Evolutionary conservation across 53 echinoderm and acorn worm genomes (phyloP).

Genomic region (Temnopleurus reevesii): DNA sequence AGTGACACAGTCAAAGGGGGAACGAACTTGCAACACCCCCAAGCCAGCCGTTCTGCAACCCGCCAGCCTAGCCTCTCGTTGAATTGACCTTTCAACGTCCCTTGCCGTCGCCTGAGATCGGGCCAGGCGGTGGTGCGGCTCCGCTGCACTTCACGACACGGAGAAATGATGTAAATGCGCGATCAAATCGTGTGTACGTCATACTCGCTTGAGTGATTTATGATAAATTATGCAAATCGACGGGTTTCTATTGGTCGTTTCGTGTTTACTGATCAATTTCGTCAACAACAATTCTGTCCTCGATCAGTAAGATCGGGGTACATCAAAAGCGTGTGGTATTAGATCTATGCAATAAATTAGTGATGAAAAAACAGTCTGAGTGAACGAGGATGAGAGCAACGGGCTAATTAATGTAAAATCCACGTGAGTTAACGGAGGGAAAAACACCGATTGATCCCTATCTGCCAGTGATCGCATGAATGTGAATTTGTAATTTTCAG

Average conservation of each 20-base stretch:
- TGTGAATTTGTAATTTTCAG: background rate
- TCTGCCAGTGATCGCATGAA: background rate
- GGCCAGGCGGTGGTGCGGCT: constrained; percentile 30
- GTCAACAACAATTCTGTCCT: constrained; percentile 42
- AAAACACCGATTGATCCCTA: constrained; percentile 32
- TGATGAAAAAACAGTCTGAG: background rate
- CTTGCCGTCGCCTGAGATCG: background rate
- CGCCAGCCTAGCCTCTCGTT: no score
- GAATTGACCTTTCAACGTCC: background rate
- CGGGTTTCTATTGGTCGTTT: constrained; percentile 23
- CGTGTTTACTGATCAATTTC: constrained; percentile 36
- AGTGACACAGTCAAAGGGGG: background rate
- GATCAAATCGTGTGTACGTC: constrained; percentile 32
- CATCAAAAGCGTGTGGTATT: no score
- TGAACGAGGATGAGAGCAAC: constrained; percentile 47
- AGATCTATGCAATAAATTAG: background rate
- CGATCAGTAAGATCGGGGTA: constrained; percentile 23
- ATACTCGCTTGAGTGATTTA: constrained; percentile 26
- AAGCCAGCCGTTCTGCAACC: background rate
- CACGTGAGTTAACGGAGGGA: constrained; percentile 48
- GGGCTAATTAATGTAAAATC: constrained; percentile 51
- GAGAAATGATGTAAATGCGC: constrained; percentile 45
- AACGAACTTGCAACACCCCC: background rate
- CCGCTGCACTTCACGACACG: no score
- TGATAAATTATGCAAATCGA: constrained; percentile 45